Base-by-base conservation (phyloP, 2,113 vertebrate genomes). In the Morone chrysops region DNA sequence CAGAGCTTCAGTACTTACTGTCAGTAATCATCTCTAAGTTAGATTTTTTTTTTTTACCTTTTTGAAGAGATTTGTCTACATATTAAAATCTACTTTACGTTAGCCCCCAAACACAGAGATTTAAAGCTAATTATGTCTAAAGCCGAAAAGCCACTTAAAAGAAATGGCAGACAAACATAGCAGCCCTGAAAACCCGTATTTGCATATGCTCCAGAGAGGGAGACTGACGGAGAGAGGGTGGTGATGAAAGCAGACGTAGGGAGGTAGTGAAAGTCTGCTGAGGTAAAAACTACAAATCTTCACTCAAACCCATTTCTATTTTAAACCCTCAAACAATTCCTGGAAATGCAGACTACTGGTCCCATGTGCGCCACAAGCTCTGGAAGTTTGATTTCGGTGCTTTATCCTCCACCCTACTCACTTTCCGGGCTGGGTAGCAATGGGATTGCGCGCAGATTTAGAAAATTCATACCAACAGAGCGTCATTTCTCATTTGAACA, bases 231-330 rank as follows among this genome's bases (percentile, higher is more conserved):
- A 62, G 61, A 70, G 43, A 65, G 51, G 50, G 38, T 67, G 71
- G 16, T 72, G 78, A 83, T 76, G 77, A 75, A 78, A 85, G 60
- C 17, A 80, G 70, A 62, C 0, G 36, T 67, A 57, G 72, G 78
- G 76, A 85, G 61, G 61, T 70, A 67, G 25, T 56, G 8, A 82
- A 78, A 68, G 77, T 83, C 78, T 78, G 69, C 89, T 62, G 69
- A 78, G 80, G 87, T 91, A 18, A 47, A 90, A 89, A 86, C 73
- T 80, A 87, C 82, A 83, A 84, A 88, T 89, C 65, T 73, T 79
- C 67, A 68, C 70, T 81, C 61, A 77, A 81, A 71, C 69, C 47
- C n/a, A 2, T 79, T 91, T 85, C 78, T 90, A 69, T 89, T 91
- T 91, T 83, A 87, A 65, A 72, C 83, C 38, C 38, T 4, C 40